Evolutionary conservation across 1,140 invertebrate genomes (phyloP).

Genomic region (Trissolcus basalis): DNA sequence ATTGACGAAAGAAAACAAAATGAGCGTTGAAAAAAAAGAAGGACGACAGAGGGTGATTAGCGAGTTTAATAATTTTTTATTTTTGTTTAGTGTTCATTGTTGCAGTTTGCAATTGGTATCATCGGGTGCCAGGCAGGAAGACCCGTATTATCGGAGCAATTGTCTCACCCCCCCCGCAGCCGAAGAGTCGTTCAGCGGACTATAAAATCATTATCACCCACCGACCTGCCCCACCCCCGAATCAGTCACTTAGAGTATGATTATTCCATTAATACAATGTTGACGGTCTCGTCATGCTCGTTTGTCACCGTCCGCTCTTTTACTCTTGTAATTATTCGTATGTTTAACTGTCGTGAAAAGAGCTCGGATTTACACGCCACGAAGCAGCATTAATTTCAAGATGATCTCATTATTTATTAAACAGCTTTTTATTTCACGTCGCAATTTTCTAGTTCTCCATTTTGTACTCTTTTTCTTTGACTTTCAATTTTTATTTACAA

Average conservation of each 20-base stretch:
- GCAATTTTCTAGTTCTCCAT: not conserved
- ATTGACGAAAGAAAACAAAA: not conserved
- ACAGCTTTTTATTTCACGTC: not conserved
- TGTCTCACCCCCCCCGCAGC: slow-evolving; percentile 71
- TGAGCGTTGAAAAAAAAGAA: not conserved
- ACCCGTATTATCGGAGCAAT: slow-evolving; percentile 75
- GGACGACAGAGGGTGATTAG: slow-evolving; percentile 46
- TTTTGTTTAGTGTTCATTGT: slow-evolving; percentile 65
- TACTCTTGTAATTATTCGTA: slow-evolving; percentile 74
- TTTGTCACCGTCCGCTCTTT: slow-evolving; percentile 63
- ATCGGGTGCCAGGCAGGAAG: slow-evolving; percentile 76
- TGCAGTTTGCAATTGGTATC: slow-evolving; percentile 71
- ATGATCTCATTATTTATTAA: too few species aligned
- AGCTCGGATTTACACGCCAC: slow-evolving; percentile 46
- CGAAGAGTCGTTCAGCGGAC: slow-evolving; percentile 68
- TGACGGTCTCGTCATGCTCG: slow-evolving; percentile 53
- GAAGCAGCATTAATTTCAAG: slow-evolving; percentile 4
- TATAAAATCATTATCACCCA: slow-evolving; percentile 76
- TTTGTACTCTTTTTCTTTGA: too few species aligned
- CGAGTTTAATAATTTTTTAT: slow-evolving; percentile 68
- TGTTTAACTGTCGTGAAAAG: slow-evolving; percentile 64
- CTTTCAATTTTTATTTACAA: too few species aligned
- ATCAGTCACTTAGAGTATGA: slow-evolving; percentile 67
- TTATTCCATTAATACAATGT: slow-evolving; percentile 74
- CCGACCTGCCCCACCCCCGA: slow-evolving; percentile 61